A percentile compares a stretch with the other conserved stretches of the same genome.
Conservation (phyloP, 2,888 invertebrate genomes). For the Ametastegia equiseti region DNA sequence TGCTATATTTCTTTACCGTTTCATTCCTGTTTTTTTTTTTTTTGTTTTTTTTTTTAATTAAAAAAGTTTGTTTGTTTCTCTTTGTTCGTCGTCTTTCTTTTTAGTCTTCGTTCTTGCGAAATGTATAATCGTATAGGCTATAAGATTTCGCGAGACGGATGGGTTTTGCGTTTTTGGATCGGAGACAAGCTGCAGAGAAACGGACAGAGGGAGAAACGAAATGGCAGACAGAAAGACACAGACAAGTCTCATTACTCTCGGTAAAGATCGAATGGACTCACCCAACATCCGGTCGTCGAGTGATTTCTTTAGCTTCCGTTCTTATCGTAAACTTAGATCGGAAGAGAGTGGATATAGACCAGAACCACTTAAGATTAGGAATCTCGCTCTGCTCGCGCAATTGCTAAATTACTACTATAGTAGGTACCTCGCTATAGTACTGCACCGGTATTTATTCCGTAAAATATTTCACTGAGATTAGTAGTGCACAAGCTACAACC, state of each 20-base stretch:
- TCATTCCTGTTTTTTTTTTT: no score
- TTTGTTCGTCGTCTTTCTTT: constrained; percentile 46
- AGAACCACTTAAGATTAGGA: constrained; percentile 64
- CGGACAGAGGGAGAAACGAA: no score
- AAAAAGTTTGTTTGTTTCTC: no score
- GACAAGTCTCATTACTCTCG: constrained; percentile 66
- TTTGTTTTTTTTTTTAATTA: no score
- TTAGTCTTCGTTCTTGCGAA: constrained; percentile 14
- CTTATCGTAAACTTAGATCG: constrained; percentile 66
- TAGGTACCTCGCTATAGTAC: no score
- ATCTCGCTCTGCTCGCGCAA: constrained; percentile 40
- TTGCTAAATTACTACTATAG: constrained; percentile 30
- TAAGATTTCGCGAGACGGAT: neutral
- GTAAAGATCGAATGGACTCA: constrained; percentile 61
- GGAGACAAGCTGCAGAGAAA: neutral
- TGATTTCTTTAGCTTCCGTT: constrained; percentile 71
- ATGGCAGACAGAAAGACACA: no score
- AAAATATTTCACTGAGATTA: neutral
- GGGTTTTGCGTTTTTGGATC: constrained; percentile 6
- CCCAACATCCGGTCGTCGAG: constrained; percentile 67
- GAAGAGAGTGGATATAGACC: constrained; percentile 66
- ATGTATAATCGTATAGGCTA: neutral
- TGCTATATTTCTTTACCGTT: constrained; percentile 21
- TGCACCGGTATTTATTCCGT: neutral
- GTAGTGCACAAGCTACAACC: no score